Percentiles rank a stretch among this genome's conserved stretches.
Conservation (phyloP, 2,797 vertebrate genomes). For the Uromys caudimaculatus region DNA sequence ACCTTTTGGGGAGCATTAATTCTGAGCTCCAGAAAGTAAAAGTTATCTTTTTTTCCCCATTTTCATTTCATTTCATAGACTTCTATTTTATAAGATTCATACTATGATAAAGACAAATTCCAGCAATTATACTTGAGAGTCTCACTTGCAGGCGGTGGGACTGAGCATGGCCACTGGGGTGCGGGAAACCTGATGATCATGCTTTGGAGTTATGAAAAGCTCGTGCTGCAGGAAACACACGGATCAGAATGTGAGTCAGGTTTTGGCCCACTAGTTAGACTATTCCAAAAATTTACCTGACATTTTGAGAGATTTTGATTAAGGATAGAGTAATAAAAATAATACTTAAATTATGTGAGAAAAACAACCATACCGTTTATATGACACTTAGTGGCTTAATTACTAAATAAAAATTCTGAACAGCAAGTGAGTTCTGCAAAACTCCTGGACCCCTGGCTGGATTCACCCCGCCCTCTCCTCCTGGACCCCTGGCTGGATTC, state of each 20-base stretch:
- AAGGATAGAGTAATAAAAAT: slow-evolving; percentile 41
- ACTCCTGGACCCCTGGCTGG: background rate
- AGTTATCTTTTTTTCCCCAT: background rate
- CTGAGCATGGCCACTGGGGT: background rate
- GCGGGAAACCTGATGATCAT: background rate
- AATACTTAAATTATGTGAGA: background rate
- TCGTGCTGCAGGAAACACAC: background rate
- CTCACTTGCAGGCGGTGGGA: background rate
- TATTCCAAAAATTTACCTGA: background rate
- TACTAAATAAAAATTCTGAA: slow-evolving; percentile 50
- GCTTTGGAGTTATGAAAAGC: background rate
- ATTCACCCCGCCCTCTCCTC: background rate
- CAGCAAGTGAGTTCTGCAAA: background rate
- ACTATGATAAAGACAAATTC: slow-evolving; percentile 55
- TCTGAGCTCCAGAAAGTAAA: slow-evolving; percentile 49
- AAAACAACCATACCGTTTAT: slow-evolving; percentile 1
- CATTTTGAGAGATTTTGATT: slow-evolving; percentile 49
- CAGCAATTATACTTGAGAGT: slow-evolving; percentile 58
- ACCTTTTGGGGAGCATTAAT: slow-evolving; percentile 19
- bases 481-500: background rate
- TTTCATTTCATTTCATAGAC: slow-evolving; percentile 58
- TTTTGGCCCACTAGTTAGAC: background rate
- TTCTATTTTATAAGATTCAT: slow-evolving; percentile 60
- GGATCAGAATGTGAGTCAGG: background rate
- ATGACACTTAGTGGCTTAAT: background rate